Evolutionary conservation across 2,888 invertebrate genomes (phyloP).

Genomic region (Lepeophtheirus nordmannii): DNA sequence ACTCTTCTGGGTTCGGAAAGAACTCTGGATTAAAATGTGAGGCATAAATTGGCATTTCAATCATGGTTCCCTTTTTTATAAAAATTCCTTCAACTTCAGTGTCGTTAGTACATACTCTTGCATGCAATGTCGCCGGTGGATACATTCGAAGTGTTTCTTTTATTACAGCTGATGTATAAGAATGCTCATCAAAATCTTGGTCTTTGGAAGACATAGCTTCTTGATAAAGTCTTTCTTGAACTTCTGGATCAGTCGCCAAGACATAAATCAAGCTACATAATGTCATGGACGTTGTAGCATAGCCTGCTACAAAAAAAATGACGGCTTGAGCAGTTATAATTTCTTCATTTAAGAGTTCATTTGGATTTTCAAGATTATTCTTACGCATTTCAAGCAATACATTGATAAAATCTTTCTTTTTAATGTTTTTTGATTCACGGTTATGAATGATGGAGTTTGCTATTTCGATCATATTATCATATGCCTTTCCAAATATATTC

Average conservation of each 20-base stretch:
- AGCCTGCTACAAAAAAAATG: background rate
- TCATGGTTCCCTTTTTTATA: background rate
- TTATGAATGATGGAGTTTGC: background rate
- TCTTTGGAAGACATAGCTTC: background rate
- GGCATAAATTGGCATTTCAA: constrained; percentile 6
- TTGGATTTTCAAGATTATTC: background rate
- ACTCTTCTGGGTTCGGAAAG: background rate
- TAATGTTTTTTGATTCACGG: background rate
- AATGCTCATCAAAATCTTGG: background rate
- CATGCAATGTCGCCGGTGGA: constrained; percentile 1
- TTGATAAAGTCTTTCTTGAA: background rate
- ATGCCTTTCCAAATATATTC: background rate
- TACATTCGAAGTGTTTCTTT: constrained; percentile 12
- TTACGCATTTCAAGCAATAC: background rate
- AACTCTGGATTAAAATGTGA: background rate
- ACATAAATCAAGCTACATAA: background rate
- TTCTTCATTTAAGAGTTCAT: background rate
- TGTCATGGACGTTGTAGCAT: background rate
- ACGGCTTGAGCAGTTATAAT: constrained; percentile 2
- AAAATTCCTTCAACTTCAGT: background rate
- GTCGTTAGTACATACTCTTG: constrained; percentile 4
- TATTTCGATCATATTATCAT: background rate
- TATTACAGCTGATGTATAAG: constrained; percentile 1
- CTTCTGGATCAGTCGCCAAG: background rate
- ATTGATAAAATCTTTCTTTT: background rate